A percentile compares a stretch with the other conserved stretches of the same genome.
Conservation (phyloP, 2,797 vertebrate genomes). For the Nasua narica region DNA sequence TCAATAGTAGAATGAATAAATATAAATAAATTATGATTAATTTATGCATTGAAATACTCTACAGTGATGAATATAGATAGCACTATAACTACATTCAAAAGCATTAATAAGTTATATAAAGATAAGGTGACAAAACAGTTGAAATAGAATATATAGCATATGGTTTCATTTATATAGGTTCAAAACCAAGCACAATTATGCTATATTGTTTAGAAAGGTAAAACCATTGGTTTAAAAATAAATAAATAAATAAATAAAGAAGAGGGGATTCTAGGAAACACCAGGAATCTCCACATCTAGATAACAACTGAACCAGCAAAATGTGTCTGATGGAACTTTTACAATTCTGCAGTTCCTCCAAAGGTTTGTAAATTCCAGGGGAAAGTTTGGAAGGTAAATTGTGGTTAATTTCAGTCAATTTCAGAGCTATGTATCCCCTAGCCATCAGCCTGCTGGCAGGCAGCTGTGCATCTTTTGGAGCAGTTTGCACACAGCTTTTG, state of each 20-base stretch:
- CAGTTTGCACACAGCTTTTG: background rate
- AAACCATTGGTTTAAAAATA: background rate
- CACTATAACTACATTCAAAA: background rate
- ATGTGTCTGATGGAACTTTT: background rate
- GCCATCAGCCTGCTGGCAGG: background rate
- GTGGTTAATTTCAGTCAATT: background rate
- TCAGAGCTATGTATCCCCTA: background rate
- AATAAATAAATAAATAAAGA: background rate
- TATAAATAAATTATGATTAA: background rate
- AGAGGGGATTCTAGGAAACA: background rate
- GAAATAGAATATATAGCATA: background rate
- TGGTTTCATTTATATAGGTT: background rate
- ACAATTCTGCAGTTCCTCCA: background rate
- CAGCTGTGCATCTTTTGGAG: background rate
- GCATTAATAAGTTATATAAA: background rate
- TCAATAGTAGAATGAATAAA: background rate
- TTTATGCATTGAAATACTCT: background rate
- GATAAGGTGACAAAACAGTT: background rate
- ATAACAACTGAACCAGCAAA: background rate
- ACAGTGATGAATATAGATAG: background rate
- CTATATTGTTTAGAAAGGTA: background rate
- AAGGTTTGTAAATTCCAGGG: background rate
- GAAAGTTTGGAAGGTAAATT: background rate
- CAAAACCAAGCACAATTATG: background rate
- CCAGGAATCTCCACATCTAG: background rate